Base-by-base conservation (phyloP, 2,113 vertebrate genomes). In the Polypterus senegalus region DNA sequence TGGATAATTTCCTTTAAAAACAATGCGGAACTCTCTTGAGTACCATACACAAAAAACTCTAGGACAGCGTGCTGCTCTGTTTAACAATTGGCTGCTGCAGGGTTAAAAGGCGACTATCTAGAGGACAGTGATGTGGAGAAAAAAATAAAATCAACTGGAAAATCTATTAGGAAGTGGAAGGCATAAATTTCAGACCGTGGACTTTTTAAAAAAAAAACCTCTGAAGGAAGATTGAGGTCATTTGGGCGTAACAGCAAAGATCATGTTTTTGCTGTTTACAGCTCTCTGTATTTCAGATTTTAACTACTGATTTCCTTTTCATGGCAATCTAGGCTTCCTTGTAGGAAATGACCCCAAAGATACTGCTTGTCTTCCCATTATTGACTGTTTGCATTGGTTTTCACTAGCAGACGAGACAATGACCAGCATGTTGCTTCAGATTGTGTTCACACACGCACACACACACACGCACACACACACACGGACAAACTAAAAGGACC, bases 1-100 rank as follows among this genome's bases (percentile, higher is more conserved):
- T 88, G 88, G 84, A 76, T 61, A 67, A 65, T 86, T 98, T 98
- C 94, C 94, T 91, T 79, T 74, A 83, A 83, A 94, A 95, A 98
- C 91, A 97, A 97, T 94, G 82, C 89, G 79, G 82, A 88, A 82
- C 88, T 83, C 78, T 77, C 76, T 69, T 62, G 47, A 63, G 70
- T 77, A 77, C 46, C 51, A 3, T 69, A 74, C 62, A 75, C 79
- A 76, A 79, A 65, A 45, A 48, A 64, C 65, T 27, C 45, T 69
- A 70, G 73, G 78, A 79, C 73, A 62, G 71, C 69, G 76, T 69
- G 73, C 77, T 83, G 80, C 78, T 75, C 73, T 73, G 72, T 76
- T 68, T 76, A 77, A 88, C 83, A 85, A 87, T 85, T 71, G 71
- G 71, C 65, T 70, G 71, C 66, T 27, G 2, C 3, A 62, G 70